These are phyloP conservation scores for Miichthys miiuy DNA, from an alignment of 2,797 vertebrate species.

Conservation along the genomic window DNA sequence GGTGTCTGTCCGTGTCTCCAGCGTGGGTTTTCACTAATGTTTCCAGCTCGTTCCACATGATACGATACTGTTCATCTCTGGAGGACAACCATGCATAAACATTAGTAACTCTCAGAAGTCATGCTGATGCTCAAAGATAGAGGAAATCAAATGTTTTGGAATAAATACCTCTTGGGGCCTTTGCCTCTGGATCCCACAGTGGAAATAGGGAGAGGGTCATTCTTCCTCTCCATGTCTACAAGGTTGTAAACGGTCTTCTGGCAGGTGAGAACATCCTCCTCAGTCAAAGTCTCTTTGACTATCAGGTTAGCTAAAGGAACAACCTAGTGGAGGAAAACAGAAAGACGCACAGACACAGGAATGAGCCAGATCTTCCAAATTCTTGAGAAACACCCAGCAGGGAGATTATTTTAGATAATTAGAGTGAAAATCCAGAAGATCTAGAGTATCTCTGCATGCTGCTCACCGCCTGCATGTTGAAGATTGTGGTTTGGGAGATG, in stretches of 20 bases:
- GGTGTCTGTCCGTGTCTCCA: slow-evolving; percentile 92
- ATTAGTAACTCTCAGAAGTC: neutral
- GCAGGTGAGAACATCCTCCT: slow-evolving; percentile 97
- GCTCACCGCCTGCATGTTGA: slow-evolving; percentile 99
- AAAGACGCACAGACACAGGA: neutral
- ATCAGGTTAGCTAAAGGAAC: slow-evolving; percentile 97
- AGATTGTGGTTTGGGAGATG: slow-evolving; percentile 99
- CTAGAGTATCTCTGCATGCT: neutral
- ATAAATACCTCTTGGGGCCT: slow-evolving; percentile 93
- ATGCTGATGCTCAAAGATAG: neutral
- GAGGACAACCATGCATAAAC: neutral
- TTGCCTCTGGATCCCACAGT: slow-evolving; percentile 98
- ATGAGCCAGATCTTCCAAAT: neutral
- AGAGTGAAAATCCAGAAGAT: neutral
- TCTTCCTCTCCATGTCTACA: slow-evolving; percentile 99
- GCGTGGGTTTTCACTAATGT: slow-evolving; percentile 95
- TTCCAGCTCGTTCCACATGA: slow-evolving; percentile 99
- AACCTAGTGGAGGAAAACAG: slow-evolving; percentile 84
- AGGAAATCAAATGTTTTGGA: neutral
- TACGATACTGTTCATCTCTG: slow-evolving; percentile 98
- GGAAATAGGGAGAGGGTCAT: slow-evolving; percentile 97
- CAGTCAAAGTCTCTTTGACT: slow-evolving; percentile 94
- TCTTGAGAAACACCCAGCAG: neutral
- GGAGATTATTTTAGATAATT: neutral
- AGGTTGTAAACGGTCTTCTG: slow-evolving; percentile 98